phyloP scores from a whole-genome alignment of 2,888 invertebrate genomes.

The Digitonthophagus gazella region DNA sequence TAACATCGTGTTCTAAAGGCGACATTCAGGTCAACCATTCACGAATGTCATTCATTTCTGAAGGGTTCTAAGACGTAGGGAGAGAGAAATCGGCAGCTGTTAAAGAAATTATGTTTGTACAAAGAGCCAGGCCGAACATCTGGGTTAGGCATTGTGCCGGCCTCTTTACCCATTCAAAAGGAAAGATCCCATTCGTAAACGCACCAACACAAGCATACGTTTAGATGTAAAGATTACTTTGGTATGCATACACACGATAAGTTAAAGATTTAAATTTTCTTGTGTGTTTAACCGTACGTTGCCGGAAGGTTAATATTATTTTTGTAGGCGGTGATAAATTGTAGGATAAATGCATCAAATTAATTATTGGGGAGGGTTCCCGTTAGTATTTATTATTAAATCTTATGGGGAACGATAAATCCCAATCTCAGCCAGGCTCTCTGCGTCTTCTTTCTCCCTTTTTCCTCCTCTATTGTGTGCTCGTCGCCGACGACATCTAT shows the following conservation, averaged over 20 bases:
- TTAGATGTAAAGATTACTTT: not conserved
- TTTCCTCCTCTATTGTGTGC: not conserved
- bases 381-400: not conserved
- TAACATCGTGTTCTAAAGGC: too few species aligned
- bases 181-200: not conserved
- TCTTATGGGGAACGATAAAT: not conserved
- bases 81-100: not conserved
- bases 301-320: too few species aligned
- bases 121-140: not conserved
- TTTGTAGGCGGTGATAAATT: too few species aligned
- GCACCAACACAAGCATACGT: not conserved
- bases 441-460: not conserved
- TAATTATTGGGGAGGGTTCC: too few species aligned
- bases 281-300: too few species aligned
- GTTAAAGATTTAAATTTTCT: too few species aligned
- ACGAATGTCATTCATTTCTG: not conserved
- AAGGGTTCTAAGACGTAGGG: not conserved
- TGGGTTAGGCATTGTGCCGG: not conserved
- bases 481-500: not conserved
- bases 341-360: too few species aligned
- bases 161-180: not conserved
- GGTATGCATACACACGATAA: not conserved
- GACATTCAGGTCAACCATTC: not conserved
- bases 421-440: not conserved
- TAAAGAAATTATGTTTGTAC: not conserved